These are phyloP conservation scores for Cyprinodon variegatus DNA, from an alignment of 2,113 vertebrate genomes.

Conservation along the genomic window DNA sequence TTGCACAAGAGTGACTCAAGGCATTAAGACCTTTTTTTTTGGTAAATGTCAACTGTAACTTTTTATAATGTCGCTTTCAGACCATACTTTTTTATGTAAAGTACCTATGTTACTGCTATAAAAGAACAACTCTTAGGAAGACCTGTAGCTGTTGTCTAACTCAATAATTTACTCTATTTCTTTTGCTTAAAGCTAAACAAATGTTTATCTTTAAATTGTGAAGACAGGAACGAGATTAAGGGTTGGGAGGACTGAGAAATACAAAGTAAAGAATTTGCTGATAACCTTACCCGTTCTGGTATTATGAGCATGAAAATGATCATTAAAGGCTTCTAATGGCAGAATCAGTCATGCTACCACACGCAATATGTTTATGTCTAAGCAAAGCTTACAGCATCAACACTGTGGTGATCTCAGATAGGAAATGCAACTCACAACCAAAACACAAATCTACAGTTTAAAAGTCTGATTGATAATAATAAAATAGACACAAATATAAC, in stretches of 20 bases:
- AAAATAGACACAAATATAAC: not conserved
- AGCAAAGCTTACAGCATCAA: constrained; percentile 37
- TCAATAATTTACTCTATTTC: constrained; percentile 15
- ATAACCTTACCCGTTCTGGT: constrained; percentile 55
- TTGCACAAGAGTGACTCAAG: not conserved
- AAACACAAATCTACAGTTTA: not conserved
- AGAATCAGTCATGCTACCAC: constrained; percentile 61
- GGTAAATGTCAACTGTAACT: not conserved
- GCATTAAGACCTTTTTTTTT: not conserved
- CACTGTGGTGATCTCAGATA: constrained; percentile 32
- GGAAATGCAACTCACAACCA: not conserved
- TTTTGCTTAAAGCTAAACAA: constrained; percentile 20
- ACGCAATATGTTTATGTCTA: constrained; percentile 43
- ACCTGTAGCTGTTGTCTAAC: constrained; percentile 8
- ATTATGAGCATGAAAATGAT: constrained; percentile 62
- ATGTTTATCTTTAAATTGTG: constrained; percentile 32
- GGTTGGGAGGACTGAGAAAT: not conserved
- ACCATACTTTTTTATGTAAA: not conserved
- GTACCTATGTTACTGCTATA: not conserved
- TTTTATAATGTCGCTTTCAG: not conserved
- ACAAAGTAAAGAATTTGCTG: constrained; percentile 45
- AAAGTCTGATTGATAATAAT: not conserved
- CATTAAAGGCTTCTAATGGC: constrained; percentile 62
- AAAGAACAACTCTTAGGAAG: constrained; percentile 1
- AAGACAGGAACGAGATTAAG: not conserved